Conservation (phyloP, 2,113 vertebrate genomes). For the Neodon shergylaensis region DNA sequence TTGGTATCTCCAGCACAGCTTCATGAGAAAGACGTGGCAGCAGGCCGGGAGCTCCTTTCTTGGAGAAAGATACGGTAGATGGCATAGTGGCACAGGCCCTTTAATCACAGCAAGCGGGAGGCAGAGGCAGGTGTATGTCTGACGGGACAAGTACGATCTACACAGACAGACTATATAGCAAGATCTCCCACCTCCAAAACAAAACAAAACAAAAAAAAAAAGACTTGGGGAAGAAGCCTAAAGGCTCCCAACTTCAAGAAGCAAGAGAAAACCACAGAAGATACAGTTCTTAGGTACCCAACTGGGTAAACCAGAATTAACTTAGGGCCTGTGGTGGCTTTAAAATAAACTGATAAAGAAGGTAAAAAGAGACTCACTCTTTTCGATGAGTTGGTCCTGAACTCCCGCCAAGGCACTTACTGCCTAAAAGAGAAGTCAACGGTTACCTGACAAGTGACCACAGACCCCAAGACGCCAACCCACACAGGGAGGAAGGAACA, state of each 20-base stretch:
- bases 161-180: neutral
- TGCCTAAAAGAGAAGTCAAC: conserved; percentile 86
- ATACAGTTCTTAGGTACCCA: conserved; percentile 1
- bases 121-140: neutral
- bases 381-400: conserved; percentile 98
- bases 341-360: conserved; percentile 22
- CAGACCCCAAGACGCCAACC: conserved; percentile 16
- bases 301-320: neutral
- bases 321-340: neutral
- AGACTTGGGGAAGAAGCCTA: neutral
- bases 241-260: conserved; percentile 14
- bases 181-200: neutral
- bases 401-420: conserved; percentile 97
- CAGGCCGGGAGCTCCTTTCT: neutral
- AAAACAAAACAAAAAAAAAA: neutral
- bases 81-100: neutral
- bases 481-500: neutral
- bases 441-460: conserved; percentile 57
- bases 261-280: neutral
- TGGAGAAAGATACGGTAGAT: neutral
- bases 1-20: neutral
- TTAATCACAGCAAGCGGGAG: neutral
- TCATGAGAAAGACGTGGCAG: neutral
- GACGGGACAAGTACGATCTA: neutral
- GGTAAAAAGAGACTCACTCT: conserved; percentile 90